These are phyloP conservation scores for Balanococcus diminutus DNA, from an alignment of 2,888 invertebrate genomes.

Conservation along the genomic window DNA sequence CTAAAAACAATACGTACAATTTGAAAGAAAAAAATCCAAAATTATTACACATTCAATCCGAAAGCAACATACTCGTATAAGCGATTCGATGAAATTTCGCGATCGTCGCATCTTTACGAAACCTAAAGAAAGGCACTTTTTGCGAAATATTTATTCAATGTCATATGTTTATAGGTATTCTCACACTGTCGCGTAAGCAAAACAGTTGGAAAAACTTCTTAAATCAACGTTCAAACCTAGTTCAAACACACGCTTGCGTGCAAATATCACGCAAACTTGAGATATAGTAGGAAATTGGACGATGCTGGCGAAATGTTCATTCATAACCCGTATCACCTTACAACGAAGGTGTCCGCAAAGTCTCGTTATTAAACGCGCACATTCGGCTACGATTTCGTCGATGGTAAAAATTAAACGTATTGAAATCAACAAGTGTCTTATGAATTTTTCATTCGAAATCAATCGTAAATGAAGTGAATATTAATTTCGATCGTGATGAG, in stretches of 20 bases:
- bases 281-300: not conserved
- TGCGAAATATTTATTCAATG: not conserved
- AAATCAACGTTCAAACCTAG: not conserved
- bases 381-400: not conserved
- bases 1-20: too few species aligned
- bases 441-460: not conserved
- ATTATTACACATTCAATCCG: too few species aligned
- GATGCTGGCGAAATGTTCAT: not conserved
- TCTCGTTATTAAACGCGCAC: not conserved
- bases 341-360: slow-evolving; percentile 6
- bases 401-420: not conserved
- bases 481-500: not conserved
- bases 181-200: not conserved
- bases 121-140: not conserved
- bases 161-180: too few species aligned
- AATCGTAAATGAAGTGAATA: slow-evolving; percentile 13
- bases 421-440: slow-evolving; percentile 10
- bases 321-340: slow-evolving; percentile 18
- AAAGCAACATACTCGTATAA: too few species aligned
- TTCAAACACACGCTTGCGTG: slow-evolving; percentile 7
- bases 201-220: slow-evolving; percentile 6
- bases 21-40: too few species aligned
- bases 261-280: not conserved
- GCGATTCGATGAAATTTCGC: not conserved
- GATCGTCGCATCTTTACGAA: not conserved